These are phyloP conservation scores for Leptinotarsa lineolata DNA, from an alignment of 1,140 invertebrate genomes.

Conservation along the genomic window DNA sequence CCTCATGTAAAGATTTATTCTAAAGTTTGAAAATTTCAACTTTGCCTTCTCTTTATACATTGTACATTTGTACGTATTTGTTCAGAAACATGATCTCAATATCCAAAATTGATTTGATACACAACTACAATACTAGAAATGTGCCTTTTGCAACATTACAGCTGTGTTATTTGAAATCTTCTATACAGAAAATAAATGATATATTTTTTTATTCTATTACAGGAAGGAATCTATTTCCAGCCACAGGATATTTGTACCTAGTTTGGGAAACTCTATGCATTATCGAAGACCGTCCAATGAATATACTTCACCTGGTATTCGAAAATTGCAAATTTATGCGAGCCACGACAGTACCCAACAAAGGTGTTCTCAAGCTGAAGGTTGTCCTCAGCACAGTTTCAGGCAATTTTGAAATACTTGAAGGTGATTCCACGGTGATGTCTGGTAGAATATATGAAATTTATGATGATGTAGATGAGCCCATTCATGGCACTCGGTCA, in stretches of 20 bases:
- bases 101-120: too few relatives aligned
- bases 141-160: too few relatives aligned
- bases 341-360: conserved; percentile 78
- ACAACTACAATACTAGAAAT: too few relatives aligned
- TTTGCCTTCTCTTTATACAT: too few relatives aligned
- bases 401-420: conserved; percentile 75
- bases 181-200: too few relatives aligned
- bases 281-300: conserved; percentile 69
- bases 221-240: conserved; percentile 85
- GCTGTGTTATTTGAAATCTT: too few relatives aligned
- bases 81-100: too few relatives aligned
- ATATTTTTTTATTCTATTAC: conserved; percentile 24
- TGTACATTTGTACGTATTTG: too few relatives aligned
- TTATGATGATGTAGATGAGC: not conserved
- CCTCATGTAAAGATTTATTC: too few relatives aligned
- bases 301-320: conserved; percentile 80
- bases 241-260: conserved; percentile 82
- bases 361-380: conserved; percentile 71
- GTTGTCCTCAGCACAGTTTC: conserved; percentile 82
- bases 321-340: conserved; percentile 83
- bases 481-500: not conserved
- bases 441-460: conserved; percentile 60
- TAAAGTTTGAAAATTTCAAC: too few relatives aligned
- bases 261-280: conserved; percentile 88
- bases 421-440: conserved; percentile 71